A percentile compares a stretch with the other conserved stretches of the same genome.
phyloP scores from a whole-genome alignment of 2,113 vertebrate genomes.

The Sorex araneus region DNA sequence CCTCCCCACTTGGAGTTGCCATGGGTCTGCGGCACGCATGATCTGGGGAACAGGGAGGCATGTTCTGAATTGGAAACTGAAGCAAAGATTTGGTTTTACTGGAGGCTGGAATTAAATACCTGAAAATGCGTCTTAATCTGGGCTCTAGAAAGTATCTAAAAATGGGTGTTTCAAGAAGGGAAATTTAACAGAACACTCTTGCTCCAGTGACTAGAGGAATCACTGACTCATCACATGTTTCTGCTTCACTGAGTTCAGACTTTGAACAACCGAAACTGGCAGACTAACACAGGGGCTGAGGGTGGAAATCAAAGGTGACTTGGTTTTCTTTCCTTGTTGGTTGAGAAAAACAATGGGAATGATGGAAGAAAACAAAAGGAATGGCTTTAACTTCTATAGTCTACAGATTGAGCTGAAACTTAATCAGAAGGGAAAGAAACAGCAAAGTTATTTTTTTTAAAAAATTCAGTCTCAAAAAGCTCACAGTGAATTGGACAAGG shows the following conservation, averaged over 20 bases:
- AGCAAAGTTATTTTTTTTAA: background rate
- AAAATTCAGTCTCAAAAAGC: background rate
- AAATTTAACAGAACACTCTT: background rate
- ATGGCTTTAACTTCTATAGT: conserved; percentile 11
- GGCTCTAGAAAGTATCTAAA: conserved; percentile 19
- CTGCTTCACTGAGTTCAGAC: background rate
- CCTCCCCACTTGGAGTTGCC: background rate
- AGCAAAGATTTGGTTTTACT: background rate
- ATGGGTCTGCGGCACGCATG: background rate
- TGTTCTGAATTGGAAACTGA: background rate
- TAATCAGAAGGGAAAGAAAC: background rate
- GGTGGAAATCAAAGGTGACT: conserved; percentile 17
- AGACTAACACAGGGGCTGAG: background rate
- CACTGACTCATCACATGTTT: conserved; percentile 33
- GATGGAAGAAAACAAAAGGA: conserved; percentile 39
- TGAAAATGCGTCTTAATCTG: conserved; percentile 44
- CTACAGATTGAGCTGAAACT: background rate
- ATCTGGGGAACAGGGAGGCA: background rate
- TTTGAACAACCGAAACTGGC: conserved; percentile 52
- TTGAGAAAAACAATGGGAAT: conserved; percentile 46
- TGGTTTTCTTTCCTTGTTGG: conserved; percentile 16
- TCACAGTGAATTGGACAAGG: background rate
- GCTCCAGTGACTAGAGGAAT: conserved; percentile 1
- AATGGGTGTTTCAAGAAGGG: background rate
- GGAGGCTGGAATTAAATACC: conserved; percentile 18